Percentiles rank a stretch among this genome's conserved stretches.
Evolutionary conservation across 2,113 vertebrate species (phyloP).

Genomic region (Etia nguti): DNA sequence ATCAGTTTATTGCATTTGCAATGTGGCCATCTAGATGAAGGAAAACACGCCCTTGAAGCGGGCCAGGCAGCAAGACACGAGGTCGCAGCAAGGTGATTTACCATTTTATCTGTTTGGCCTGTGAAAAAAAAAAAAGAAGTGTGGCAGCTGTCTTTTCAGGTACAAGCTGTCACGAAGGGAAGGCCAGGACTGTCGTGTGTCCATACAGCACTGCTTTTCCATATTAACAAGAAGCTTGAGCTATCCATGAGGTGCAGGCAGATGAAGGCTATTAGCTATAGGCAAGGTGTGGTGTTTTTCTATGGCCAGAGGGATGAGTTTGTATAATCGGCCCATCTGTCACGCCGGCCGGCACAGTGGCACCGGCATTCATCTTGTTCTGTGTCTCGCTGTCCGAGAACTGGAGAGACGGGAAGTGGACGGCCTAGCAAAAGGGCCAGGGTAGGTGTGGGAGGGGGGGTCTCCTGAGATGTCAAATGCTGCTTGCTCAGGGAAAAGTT

Average conservation of each 20-base stretch:
- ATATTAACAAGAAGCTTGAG: slow-evolving; percentile 14
- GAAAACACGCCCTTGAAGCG: slow-evolving; percentile 51
- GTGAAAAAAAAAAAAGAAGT: background rate
- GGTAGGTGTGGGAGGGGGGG: background rate
- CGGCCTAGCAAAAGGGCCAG: slow-evolving; percentile 12
- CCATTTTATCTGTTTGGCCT: slow-evolving; percentile 17
- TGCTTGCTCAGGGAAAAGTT: slow-evolving; percentile 57
- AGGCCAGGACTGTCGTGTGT: background rate
- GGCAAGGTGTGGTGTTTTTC: slow-evolving; percentile 49
- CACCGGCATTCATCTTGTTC: slow-evolving; percentile 63
- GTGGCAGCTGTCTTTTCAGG: slow-evolving; percentile 27
- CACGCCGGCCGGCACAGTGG: slow-evolving; percentile 43
- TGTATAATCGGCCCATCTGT: slow-evolving; percentile 68
- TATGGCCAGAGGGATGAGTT: slow-evolving; percentile 42
- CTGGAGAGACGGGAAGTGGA: slow-evolving; percentile 18
- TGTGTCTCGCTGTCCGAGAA: slow-evolving; percentile 24
- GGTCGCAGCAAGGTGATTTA: slow-evolving; percentile 41
- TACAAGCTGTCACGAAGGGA: slow-evolving; percentile 8
- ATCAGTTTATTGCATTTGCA: slow-evolving; percentile 61
- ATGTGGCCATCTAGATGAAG: slow-evolving; percentile 43
- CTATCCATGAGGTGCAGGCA: slow-evolving; percentile 27
- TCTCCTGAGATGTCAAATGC: slow-evolving; percentile 37
- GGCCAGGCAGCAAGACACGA: slow-evolving; percentile 5
- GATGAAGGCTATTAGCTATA: slow-evolving; percentile 41
- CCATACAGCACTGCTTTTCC: background rate